Evolutionary conservation across 2,888 invertebrate species (phyloP).

Genomic region (Mesoligia furuncula): DNA sequence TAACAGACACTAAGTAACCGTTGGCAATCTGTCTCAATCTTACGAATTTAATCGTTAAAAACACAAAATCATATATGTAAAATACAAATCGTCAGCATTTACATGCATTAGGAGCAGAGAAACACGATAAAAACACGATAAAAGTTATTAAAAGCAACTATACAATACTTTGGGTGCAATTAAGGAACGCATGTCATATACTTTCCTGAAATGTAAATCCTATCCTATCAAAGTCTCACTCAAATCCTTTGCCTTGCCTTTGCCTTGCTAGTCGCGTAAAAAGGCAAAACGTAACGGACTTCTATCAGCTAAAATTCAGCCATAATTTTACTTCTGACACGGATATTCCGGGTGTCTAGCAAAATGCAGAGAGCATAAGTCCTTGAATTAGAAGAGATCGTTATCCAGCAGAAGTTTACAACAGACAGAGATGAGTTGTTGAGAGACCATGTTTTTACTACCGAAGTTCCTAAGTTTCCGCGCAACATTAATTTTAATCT

Average conservation of each 20-base stretch:
- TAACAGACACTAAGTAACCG: not conserved
- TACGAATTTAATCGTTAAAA: not conserved
- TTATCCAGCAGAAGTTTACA: slow-evolving; percentile 32
- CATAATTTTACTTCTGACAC: not conserved
- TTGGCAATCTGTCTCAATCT: not conserved
- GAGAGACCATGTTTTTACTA: slow-evolving; percentile 42
- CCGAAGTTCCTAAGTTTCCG: slow-evolving; percentile 48
- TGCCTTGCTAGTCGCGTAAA: no score
- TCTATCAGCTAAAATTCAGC: not conserved
- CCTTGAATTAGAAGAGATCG: slow-evolving; percentile 44
- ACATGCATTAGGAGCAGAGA: no score
- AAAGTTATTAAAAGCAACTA: no score
- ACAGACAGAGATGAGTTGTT: slow-evolving; percentile 37
- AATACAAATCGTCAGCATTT: not conserved
- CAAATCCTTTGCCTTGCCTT: not conserved
- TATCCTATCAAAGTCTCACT: not conserved
- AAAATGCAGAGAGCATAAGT: slow-evolving; percentile 22
- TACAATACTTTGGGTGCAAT: not conserved
- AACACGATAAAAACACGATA: no score
- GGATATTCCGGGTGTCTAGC: not conserved
- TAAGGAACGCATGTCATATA: not conserved
- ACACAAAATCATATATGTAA: no score
- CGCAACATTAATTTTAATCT: slow-evolving; percentile 68
- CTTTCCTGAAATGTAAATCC: not conserved
- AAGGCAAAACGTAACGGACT: not conserved